Conservation (phyloP, 2,888 invertebrate genomes). For the Mesopsocus fuscifrons region DNA sequence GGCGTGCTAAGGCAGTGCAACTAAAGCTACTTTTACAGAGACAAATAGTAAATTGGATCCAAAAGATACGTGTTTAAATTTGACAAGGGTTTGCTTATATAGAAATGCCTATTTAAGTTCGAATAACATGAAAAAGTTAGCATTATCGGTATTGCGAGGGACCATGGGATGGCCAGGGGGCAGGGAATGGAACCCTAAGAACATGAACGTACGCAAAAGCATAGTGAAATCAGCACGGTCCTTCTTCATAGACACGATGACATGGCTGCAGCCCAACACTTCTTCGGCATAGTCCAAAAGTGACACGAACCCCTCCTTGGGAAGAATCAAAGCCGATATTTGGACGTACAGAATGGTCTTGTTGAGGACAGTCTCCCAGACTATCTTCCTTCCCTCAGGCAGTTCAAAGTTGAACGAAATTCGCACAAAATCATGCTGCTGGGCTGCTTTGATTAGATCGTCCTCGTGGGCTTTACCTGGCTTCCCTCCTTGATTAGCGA, state of each 20-base stretch:
- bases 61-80: too few relatives aligned
- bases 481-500: neutral
- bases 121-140: too few relatives aligned
- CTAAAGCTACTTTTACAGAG: too few relatives aligned
- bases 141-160: too few relatives aligned
- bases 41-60: too few relatives aligned
- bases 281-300: constrained; percentile 93
- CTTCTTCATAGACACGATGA: constrained; percentile 64
- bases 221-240: constrained; percentile 61
- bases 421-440: constrained; percentile 45
- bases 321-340: constrained; percentile 65
- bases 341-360: constrained; percentile 73
- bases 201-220: constrained; percentile 89
- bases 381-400: constrained; percentile 55
- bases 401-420: constrained; percentile 59
- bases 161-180: constrained; percentile 61
- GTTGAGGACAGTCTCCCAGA: constrained; percentile 70
- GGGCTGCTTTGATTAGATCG: constrained; percentile 39
- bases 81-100: too few relatives aligned
- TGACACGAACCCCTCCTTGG: constrained; percentile 87
- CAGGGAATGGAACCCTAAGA: constrained; percentile 80
- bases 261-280: constrained; percentile 60
- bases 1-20: too few relatives aligned
- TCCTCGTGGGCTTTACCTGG: constrained; percentile 23
- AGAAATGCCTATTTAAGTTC: too few relatives aligned